phyloP scores from a whole-genome alignment of 2,113 vertebrate species.

The Rhabdomys dilectus region DNA sequence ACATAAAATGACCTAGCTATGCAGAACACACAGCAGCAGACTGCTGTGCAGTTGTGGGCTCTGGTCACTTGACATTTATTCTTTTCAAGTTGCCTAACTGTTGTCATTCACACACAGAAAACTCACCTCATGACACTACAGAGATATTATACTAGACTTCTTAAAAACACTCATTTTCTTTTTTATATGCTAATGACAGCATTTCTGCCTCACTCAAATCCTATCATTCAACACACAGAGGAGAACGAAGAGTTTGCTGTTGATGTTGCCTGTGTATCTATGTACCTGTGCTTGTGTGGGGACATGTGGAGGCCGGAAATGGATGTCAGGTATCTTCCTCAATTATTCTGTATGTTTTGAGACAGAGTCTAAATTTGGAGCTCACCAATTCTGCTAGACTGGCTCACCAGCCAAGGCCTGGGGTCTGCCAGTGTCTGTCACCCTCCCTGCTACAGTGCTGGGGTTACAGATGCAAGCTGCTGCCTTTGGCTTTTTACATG shows the following conservation, averaged over 20 bases:
- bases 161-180: conserved; percentile 26
- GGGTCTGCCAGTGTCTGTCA: background rate
- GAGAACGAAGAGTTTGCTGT: background rate
- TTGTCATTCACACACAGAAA: background rate
- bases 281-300: background rate
- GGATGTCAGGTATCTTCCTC: background rate
- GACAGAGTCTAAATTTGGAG: background rate
- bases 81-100: background rate
- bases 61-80: conserved; percentile 16
- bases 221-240: conserved; percentile 28
- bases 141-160: conserved; percentile 2
- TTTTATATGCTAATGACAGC: background rate
- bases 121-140: background rate
- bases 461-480: background rate
- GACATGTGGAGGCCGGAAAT: background rate
- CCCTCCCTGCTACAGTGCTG: background rate
- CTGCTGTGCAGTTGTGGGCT: background rate
- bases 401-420: background rate
- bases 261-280: background rate
- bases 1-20: background rate
- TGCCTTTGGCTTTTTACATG: background rate
- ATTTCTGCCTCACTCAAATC: background rate
- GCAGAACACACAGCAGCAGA: background rate
- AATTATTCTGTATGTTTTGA: background rate
- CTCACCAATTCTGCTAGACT: background rate